Percentiles rank a stretch among this genome's conserved stretches.
Evolutionary conservation across 1,140 invertebrate species (phyloP).

Genomic region (Drosophila grimshawi): DNA sequence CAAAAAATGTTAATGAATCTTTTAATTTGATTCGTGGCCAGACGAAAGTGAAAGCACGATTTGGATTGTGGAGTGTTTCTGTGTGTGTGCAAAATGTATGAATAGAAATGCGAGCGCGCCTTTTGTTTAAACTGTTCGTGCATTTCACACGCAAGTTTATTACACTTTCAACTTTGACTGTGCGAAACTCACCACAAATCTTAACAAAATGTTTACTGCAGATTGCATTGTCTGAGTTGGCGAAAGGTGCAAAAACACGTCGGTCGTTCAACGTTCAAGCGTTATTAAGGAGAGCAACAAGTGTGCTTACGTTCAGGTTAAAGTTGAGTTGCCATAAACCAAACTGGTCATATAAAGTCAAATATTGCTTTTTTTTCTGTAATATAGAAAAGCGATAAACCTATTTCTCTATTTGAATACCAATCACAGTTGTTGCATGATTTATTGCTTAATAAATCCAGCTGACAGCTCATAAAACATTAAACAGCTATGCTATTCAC

Average conservation of each 20-base stretch:
- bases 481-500: too few species aligned
- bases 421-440: background rate
- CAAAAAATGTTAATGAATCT: conserved; percentile 66
- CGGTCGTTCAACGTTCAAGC: too few species aligned
- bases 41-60: conserved; percentile 60
- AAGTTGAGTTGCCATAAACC: background rate
- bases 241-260: conserved; percentile 46
- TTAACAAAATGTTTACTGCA: conserved; percentile 28
- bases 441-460: background rate
- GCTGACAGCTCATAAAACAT: too few species aligned
- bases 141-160: conserved; percentile 72
- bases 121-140: conserved; percentile 57
- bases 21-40: conserved; percentile 48
- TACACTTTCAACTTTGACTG: conserved; percentile 71
- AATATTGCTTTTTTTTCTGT: background rate
- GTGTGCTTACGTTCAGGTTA: background rate
- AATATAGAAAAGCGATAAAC: background rate
- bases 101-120: conserved; percentile 49
- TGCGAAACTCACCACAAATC: conserved; percentile 27
- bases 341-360: background rate
- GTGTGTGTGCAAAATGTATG: conserved; percentile 42
- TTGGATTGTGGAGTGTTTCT: conserved; percentile 19
- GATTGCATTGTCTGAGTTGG: conserved; percentile 20
- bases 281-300: conserved; percentile 15
- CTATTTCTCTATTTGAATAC: background rate